Base-by-base conservation (phyloP, 2,113 vertebrate species). In the Oncorhynchus gorbuscha region DNA sequence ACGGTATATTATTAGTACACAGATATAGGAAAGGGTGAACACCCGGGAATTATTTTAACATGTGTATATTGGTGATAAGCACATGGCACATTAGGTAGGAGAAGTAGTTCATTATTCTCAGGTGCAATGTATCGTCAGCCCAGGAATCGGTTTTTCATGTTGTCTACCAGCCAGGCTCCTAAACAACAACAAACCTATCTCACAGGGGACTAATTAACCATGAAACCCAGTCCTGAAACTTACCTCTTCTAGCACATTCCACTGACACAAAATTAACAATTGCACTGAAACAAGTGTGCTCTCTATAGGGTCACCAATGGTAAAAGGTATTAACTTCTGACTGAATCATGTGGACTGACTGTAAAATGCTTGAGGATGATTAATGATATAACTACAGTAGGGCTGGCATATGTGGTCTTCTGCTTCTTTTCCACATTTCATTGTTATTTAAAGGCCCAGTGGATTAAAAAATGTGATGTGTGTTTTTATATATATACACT, bases 281-380 rank as follows among this genome's bases (percentile, higher is more conserved):
- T 79, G 66, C 49, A 75, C 84, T 75, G 59, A 84, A 85, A 83
- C 71, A 77, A 78, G 81, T 84, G 55, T 30, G 76, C 77, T 80
- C 81, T 85, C 75, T 14, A 80, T 65, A 78, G 81, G 81, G 72
- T 68, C 71, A 71, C 72, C 59, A 71, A 80, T 80, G 80, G 79
- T 85, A 83, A 88, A 88, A 86, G 67, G 74, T 76, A 78, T 79
- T 81, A 81, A 80, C 66, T 81, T 81, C 64, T 76, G 64, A 81
- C 72, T 79, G 73, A 84, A 83, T 84, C 78, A 73, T 72, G 71
- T 68, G 72, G 81, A 62, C 48, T 70, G 76, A 71, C 75, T 62
- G 72, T 73, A 76, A 81, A 83, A 71, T 22, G 16, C 62, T 74
- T 30, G 58, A 58, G 76, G 73, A 76, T 79, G 80, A 80, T 64